A percentile compares a stretch with the other conserved stretches of the same genome.
Conservation (phyloP, 2,797 vertebrate species). For the Sparus aurata region DNA sequence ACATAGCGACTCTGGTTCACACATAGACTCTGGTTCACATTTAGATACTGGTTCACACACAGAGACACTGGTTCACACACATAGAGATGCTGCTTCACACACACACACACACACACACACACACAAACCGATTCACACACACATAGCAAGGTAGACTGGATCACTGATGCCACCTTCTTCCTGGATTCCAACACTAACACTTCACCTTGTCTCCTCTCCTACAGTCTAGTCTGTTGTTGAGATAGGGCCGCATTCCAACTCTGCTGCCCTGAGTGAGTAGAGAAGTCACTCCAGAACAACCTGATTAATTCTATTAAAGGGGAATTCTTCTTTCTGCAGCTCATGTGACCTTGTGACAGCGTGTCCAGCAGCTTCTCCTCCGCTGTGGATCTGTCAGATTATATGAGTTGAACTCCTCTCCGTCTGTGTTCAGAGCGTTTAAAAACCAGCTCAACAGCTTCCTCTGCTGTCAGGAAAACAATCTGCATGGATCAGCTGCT, state of each 20-base stretch:
- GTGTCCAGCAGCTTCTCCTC: conserved; percentile 13
- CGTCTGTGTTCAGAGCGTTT: background rate
- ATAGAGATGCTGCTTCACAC: too few species aligned
- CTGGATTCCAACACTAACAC: conserved; percentile 38
- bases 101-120: too few species aligned
- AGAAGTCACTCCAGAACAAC: background rate
- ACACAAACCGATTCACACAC: conserved; percentile 1
- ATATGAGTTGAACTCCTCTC: background rate
- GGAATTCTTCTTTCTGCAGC: background rate
- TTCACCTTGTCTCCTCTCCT: conserved; percentile 48
- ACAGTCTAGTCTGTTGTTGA: conserved; percentile 78
- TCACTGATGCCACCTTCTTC: too few species aligned
- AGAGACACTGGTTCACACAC: too few species aligned
- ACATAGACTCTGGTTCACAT: too few species aligned
- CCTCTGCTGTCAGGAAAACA: conserved; percentile 27
- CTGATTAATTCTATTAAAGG: background rate
- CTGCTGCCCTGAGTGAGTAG: conserved; percentile 64
- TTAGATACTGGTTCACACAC: too few species aligned
- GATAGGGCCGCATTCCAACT: conserved; percentile 61
- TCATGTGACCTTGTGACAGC: background rate
- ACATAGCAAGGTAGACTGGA: too few species aligned
- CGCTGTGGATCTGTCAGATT: background rate
- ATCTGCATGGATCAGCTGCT: conserved; percentile 10
- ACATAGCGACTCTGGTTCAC: too few species aligned
- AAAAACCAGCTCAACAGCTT: conserved; percentile 3